Conservation (phyloP, 2,113 vertebrate genomes). For the Gallinago jamesoni region DNA sequence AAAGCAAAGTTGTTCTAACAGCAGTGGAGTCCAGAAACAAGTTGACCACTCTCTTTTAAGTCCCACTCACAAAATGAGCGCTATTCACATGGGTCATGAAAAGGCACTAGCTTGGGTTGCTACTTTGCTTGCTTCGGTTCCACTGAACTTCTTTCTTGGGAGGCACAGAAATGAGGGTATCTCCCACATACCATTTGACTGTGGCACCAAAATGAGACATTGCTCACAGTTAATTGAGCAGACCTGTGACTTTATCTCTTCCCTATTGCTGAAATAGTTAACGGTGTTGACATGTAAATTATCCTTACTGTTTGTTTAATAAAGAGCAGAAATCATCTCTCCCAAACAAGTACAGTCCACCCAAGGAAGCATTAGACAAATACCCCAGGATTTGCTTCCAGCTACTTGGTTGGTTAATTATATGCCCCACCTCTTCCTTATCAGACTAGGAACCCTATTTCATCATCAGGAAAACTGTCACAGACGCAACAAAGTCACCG, state of each 20-base stretch:
- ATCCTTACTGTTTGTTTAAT: slow-evolving; percentile 1
- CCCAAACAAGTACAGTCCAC: slow-evolving; percentile 16
- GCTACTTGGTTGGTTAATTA: slow-evolving; percentile 33
- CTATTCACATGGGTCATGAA: not conserved
- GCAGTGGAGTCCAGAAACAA: not conserved
- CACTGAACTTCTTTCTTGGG: not conserved
- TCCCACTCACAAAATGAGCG: not conserved
- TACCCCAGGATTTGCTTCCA: not conserved
- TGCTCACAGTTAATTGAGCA: not conserved
- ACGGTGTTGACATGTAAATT: slow-evolving; percentile 51
- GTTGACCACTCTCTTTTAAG: not conserved
- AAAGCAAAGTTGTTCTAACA: not conserved
- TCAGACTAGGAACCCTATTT: slow-evolving; percentile 18
- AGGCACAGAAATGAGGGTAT: not conserved
- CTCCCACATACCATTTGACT: not conserved
- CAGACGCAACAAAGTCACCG: slow-evolving; percentile 13
- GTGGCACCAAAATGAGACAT: slow-evolving; percentile 10
- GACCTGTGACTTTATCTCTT: not conserved
- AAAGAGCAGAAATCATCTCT: slow-evolving; percentile 14
- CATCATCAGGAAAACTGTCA: slow-evolving; percentile 1
- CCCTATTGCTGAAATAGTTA: slow-evolving; percentile 20
- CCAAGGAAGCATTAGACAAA: slow-evolving; percentile 34
- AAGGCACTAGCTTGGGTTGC: not conserved
- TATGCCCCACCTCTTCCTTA: slow-evolving; percentile 17
- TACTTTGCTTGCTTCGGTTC: not conserved